Evolutionary conservation across 2,113 vertebrate species (phyloP).

Genomic region (Gymnarchus niloticus): DNA sequence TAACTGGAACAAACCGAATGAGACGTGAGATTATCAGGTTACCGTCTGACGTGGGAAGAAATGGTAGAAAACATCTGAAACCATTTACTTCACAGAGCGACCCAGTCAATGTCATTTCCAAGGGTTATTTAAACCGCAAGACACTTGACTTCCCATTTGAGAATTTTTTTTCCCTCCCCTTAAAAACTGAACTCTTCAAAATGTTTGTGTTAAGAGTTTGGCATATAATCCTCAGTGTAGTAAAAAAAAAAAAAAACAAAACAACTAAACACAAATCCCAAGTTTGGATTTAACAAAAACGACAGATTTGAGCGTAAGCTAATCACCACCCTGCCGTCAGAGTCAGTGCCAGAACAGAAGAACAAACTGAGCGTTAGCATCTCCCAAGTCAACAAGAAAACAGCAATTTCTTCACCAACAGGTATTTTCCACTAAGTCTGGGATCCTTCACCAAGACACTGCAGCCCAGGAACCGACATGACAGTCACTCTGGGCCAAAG

Average conservation of each 20-base stretch:
- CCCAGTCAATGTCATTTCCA: not conserved
- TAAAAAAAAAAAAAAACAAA: not conserved
- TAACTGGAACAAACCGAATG: not conserved
- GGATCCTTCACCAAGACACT: not conserved
- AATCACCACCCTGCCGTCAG: no score
- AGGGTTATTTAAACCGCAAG: no score
- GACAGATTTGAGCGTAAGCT: not conserved
- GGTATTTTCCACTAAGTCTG: not conserved
- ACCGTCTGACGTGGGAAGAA: not conserved
- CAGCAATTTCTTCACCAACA: not conserved
- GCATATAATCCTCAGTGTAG: not conserved
- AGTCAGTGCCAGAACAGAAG: not conserved
- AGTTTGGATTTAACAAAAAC: not conserved
- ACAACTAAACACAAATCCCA: not conserved
- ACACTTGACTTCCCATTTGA: no score
- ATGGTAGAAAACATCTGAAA: not conserved
- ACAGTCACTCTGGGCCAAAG: not conserved
- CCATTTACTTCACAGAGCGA: not conserved
- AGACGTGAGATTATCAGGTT: not conserved
- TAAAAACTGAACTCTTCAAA: no score
- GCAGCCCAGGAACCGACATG: not conserved
- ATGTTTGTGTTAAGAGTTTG: no score
- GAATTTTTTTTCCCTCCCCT: no score
- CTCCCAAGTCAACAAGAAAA: not conserved
- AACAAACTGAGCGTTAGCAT: conserved; percentile 11